These are phyloP conservation scores for Bombyx mori DNA, from an alignment of 1,140 invertebrate species.

Conservation along the genomic window DNA sequence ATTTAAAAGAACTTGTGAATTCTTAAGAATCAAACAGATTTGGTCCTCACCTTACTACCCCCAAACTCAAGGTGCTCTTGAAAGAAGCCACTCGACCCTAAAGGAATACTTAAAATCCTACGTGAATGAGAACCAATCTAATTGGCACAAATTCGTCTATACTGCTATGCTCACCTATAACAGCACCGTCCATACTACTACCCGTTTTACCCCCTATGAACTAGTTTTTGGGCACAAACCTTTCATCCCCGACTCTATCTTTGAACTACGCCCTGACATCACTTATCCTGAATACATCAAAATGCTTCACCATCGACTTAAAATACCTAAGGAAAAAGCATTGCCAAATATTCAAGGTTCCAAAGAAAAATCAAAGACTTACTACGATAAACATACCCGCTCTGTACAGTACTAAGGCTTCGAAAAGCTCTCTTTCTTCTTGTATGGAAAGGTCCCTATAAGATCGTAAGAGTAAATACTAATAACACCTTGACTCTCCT, in stretches of 20 bases:
- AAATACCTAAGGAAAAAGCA: slow-evolving; percentile 6
- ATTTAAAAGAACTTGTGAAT: neutral
- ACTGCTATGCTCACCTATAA: slow-evolving; percentile 30
- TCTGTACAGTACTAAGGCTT: neutral
- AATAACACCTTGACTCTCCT: no score
- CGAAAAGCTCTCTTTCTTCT: no score
- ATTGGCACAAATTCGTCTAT: slow-evolving; percentile 24
- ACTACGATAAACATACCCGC: slow-evolving; percentile 7
- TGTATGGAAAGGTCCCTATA: no score
- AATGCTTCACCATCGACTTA: slow-evolving; percentile 9
- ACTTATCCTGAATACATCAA: slow-evolving; percentile 3
- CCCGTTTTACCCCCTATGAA: slow-evolving; percentile 30
- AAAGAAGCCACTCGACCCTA: slow-evolving; percentile 5
- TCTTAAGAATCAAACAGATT: slow-evolving; percentile 7
- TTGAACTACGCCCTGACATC: neutral
- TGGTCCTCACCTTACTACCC: slow-evolving; percentile 4
- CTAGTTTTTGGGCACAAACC: slow-evolving; percentile 36
- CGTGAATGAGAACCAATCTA: slow-evolving; percentile 22
- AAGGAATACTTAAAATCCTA: slow-evolving; percentile 34
- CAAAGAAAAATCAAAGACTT: slow-evolving; percentile 14
- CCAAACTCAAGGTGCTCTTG: slow-evolving; percentile 8
- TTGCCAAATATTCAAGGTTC: slow-evolving; percentile 12
- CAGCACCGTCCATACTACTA: slow-evolving; percentile 25
- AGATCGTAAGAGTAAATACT: no score
- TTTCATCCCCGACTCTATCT: slow-evolving; percentile 18